Base-by-base conservation (phyloP, 2,888 invertebrate species). In the Eilema caniola region DNA sequence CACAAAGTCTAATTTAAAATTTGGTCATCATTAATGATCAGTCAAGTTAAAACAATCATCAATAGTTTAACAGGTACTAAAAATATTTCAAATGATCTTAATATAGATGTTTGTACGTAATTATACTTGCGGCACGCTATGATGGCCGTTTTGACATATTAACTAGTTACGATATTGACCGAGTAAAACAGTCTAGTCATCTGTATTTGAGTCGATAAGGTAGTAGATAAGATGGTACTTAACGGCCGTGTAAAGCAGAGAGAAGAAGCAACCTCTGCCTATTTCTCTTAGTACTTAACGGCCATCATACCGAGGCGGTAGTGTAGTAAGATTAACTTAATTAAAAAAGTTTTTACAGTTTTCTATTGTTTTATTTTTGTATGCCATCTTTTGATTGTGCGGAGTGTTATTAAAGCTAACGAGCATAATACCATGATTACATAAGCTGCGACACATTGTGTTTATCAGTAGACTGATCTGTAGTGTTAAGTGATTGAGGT, bases 1-100 rank as follows among this genome's bases (percentile, higher is more conserved):
- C 93, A 82, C 85, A 88, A 73, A 94, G 95, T 86, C 87, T 95
- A 72, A 95, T 95, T 73, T 93, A 87, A 76, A 71, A 60, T 20
- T 77, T 69, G 64, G 23, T 59, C 14, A 25, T 24, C 16, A 25
- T 41, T 59, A 14, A 25, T 12, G 59, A 23, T 0, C 25, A 20
- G 10, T n/a, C n/a, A 64, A 72, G 33, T 56, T 41, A 59, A 1
- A 0, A 16, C 3, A 28, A 67, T 31, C 41, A 41, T 25, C 20
- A 62, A 10, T 62, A 25, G 24, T 37, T 41, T 62, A 33, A 10
- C 33, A 62, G 24, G 10, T 25, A 41, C 23, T 62, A 24, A 59
- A 16, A 25, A 62, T 62, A 41, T 25, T 24, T 62, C 53, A 24
- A 86, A 73, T 47, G 47, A 53, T 53, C 53, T n/a, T 53, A 53